Percentiles rank a stretch among this genome's conserved stretches.
Evolutionary conservation across 2,797 vertebrate genomes (phyloP).

Genomic region (Thripadectes ignobilis): DNA sequence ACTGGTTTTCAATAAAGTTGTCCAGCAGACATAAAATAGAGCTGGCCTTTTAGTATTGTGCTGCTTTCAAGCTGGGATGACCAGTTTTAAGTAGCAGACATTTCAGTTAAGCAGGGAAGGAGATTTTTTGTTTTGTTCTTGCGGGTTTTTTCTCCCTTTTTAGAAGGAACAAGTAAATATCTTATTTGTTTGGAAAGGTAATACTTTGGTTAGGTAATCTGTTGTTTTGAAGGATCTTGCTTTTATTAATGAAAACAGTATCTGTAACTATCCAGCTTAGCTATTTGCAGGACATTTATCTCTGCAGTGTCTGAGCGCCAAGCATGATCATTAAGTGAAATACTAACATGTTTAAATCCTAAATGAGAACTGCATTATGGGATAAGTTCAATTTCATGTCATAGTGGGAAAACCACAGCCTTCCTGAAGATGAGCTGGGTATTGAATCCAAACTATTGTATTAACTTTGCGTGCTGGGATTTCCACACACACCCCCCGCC

Average conservation of each 20-base stretch:
- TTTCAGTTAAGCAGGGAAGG: background rate
- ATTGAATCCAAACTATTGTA: background rate
- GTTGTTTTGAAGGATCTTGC: background rate
- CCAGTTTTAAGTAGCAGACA: background rate
- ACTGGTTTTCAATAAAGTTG: background rate
- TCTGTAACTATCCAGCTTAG: background rate
- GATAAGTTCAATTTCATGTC: constrained; percentile 27
- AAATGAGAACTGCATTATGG: background rate
- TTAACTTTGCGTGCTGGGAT: background rate
- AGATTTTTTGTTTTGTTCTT: background rate
- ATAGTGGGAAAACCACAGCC: constrained; percentile 26
- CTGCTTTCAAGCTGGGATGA: background rate
- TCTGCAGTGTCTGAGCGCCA: constrained; percentile 28
- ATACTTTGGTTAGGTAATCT: background rate
- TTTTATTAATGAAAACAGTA: background rate
- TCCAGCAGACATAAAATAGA: background rate
- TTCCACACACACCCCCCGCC: no score
- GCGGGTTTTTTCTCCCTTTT: background rate
- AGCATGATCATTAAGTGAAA: constrained; percentile 6
- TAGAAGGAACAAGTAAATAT: background rate
- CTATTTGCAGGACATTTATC: constrained; percentile 41
- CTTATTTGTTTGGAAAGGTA: constrained; percentile 42
- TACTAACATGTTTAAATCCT: constrained; percentile 22
- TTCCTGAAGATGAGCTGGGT: background rate
- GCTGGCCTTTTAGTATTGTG: background rate